Evolutionary conservation across 2,888 invertebrate genomes (phyloP), one percentile per base, ranked within the genome.

Genomic region (Metacarcinus magister): DNA sequence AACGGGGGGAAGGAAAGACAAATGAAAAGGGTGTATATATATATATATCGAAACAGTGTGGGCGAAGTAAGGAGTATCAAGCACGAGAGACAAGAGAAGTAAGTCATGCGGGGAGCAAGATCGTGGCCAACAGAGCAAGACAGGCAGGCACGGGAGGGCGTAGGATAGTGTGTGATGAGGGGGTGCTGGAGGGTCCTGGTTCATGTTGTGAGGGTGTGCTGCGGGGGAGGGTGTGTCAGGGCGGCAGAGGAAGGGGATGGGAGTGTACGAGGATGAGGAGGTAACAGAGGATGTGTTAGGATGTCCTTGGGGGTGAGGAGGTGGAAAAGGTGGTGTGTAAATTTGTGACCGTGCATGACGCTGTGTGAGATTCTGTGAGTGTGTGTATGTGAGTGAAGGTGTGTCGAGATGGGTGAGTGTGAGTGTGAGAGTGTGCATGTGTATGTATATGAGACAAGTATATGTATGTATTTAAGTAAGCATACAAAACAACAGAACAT

Each of bases 101-200:
- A 75, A 75, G 75, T 75, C 75, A 75, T 75, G 75, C 23, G 75
- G 75, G n/a, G 75, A 75, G 82, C 82, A 82, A 82, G 82, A 82
- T 82, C 82, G 82, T 82, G 82, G 82, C 1, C 82, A 82, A 23
- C 82, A 5, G 82, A 82, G 82, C 82, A 82, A 32, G 82, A 82
- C 82, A 23, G 82, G 32, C 82, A 32, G 82, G 28, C 32, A 32
- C 23, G 10, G 32, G 82, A 82, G 82, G 13, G 32, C 2, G 82
- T 10, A 32, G 28, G 82, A 82, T 2, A 8, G n/a, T 16, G 67
- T 16, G 13, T 32, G 82, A 32, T 32, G 82, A 32, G 32, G 82
- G 16, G 28, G 28, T 0, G 32, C 7, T 8, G 82, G 82, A 82
- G 82, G 28, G 10, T 19, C 19, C 54, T 54, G 54, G 19, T 10